These are phyloP conservation scores for Pogonus chalceus DNA, from an alignment of 1,140 invertebrate species.

Conservation along the genomic window DNA sequence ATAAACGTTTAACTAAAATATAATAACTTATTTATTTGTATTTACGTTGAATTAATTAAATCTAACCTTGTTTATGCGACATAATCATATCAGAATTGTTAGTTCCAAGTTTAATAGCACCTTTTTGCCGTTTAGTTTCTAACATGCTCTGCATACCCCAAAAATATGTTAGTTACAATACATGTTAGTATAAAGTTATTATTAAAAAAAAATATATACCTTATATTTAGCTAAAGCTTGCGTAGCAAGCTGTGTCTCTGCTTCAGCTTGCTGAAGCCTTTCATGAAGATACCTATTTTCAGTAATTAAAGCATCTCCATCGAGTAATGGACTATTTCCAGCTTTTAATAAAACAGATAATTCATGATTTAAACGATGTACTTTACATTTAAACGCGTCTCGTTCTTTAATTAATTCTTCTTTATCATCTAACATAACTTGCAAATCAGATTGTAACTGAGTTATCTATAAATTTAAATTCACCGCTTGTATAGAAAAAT, in stretches of 20 bases:
- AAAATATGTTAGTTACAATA: background rate
- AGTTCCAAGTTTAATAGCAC: slow-evolving; percentile 46
- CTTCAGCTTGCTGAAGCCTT: slow-evolving; percentile 64
- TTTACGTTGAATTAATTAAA: too few species aligned
- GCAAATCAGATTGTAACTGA: slow-evolving; percentile 62
- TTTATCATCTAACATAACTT: slow-evolving; percentile 73
- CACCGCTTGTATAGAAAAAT: slow-evolving; percentile 1
- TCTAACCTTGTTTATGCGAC: slow-evolving; percentile 48
- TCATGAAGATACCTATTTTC: slow-evolving; percentile 81
- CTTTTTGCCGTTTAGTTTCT: slow-evolving; percentile 48
- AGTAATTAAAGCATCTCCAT: slow-evolving; percentile 68
- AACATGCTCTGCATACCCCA: slow-evolving; percentile 40
- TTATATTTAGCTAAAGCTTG: slow-evolving; percentile 63
- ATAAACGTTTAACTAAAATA: slow-evolving; percentile 52
- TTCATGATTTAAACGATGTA: slow-evolving; percentile 72
- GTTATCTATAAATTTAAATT: slow-evolving; percentile 39
- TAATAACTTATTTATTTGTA: slow-evolving; percentile 34
- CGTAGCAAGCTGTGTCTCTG: slow-evolving; percentile 66
- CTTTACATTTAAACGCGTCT: slow-evolving; percentile 78
- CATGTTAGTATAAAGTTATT: background rate
- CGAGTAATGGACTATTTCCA: slow-evolving; percentile 44
- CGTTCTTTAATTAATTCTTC: slow-evolving; percentile 71
- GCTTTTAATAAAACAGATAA: slow-evolving; percentile 41
- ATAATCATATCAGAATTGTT: slow-evolving; percentile 45
- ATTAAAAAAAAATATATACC: slow-evolving; percentile 34